Evolutionary conservation across 2,113 vertebrate species (phyloP).

Genomic region (Gavialis gangeticus): DNA sequence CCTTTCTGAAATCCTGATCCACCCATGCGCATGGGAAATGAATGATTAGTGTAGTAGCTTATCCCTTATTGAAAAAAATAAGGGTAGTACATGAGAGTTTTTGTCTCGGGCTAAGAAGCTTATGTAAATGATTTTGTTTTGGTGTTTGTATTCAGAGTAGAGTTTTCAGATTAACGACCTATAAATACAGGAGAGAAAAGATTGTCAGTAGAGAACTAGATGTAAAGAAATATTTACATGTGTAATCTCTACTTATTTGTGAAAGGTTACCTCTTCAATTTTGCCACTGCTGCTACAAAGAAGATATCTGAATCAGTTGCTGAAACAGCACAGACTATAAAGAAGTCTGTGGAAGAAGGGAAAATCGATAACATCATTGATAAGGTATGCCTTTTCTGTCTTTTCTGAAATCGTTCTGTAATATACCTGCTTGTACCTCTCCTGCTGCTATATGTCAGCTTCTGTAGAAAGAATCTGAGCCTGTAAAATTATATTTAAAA

Average conservation of each 20-base stretch:
- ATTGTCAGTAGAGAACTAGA: not conserved
- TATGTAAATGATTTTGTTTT: not conserved
- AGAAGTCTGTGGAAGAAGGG: conserved; percentile 96
- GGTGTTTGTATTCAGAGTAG: not conserved
- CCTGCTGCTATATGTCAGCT: not conserved
- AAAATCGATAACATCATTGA: conserved; percentile 96
- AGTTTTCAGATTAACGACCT: not conserved
- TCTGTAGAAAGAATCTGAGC: not conserved
- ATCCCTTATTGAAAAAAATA: too few relatives aligned
- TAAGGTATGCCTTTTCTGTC: conserved; percentile 83
- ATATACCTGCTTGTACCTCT: not conserved
- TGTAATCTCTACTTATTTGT: conserved; percentile 33
- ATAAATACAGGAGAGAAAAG: not conserved
- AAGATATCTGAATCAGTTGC: conserved; percentile 94
- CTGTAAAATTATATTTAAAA: not conserved
- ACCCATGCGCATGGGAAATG: too few relatives aligned
- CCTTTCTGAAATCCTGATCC: too few relatives aligned
- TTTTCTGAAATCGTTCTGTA: not conserved
- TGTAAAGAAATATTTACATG: not conserved
- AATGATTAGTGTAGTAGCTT: too few relatives aligned
- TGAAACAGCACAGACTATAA: conserved; percentile 93
- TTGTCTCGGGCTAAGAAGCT: not conserved
- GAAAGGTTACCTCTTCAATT: conserved; percentile 91
- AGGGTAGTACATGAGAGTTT: too few relatives aligned
- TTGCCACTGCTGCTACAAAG: conserved; percentile 92